A percentile compares a stretch with the other conserved stretches of the same genome.
phyloP scores from a whole-genome alignment of 2,888 invertebrate genomes.

The Rhamphomyia laevipes region DNA sequence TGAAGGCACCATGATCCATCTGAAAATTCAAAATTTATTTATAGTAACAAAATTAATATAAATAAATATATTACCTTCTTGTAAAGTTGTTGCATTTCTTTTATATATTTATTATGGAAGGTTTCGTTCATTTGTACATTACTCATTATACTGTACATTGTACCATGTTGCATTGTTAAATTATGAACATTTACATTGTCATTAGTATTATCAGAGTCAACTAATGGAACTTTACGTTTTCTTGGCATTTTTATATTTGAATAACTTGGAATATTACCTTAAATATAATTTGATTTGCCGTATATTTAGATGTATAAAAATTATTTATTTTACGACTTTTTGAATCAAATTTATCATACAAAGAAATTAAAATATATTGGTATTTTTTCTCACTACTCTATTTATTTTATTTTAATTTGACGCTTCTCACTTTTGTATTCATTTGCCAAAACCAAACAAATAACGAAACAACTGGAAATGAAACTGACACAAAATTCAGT shows the following conservation, averaged over 20 bases:
- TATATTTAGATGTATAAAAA: no score
- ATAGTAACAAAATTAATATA: slow-evolving; percentile 1
- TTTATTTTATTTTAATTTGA: no score
- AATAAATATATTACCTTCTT: slow-evolving; percentile 41
- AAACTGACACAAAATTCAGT: no score
- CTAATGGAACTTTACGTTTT: slow-evolving; percentile 20
- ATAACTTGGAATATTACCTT: no score
- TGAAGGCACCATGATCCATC: slow-evolving; percentile 47
- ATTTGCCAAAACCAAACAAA: no score
- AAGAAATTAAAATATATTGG: no score
- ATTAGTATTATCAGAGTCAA: slow-evolving; percentile 23
- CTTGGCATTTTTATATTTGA: slow-evolving; percentile 22
- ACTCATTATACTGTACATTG: slow-evolving; percentile 42
- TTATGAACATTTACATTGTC: slow-evolving; percentile 9
- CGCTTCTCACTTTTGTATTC: no score
- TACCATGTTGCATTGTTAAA: slow-evolving; percentile 19
- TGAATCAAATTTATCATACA: no score
- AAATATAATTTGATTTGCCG: no score
- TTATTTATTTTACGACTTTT: no score
- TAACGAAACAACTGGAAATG: no score
- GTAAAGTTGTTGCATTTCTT: slow-evolving; percentile 49
- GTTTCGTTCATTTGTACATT: slow-evolving; percentile 53
- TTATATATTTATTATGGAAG: slow-evolving; percentile 50
- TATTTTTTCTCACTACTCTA: no score
- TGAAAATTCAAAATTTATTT: slow-evolving; percentile 24